Evolutionary conservation across 2,888 invertebrate species (phyloP).

Genomic region (Sicus ferrugineus): DNA sequence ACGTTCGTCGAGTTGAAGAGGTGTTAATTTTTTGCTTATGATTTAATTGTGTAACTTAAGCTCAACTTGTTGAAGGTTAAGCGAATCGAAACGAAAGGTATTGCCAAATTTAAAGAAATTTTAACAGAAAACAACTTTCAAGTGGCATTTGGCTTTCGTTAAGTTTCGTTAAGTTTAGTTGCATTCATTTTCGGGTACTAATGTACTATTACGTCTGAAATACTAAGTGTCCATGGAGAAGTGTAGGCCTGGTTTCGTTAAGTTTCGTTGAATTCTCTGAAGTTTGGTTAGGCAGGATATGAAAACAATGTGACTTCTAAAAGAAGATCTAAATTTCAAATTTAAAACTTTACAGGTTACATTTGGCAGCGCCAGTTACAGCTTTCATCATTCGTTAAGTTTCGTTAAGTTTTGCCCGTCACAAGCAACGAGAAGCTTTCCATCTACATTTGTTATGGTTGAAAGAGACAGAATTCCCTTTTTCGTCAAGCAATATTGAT

Average conservation of each 20-base stretch:
- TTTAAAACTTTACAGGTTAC: background rate
- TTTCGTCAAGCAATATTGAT: too few species aligned
- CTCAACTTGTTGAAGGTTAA: background rate
- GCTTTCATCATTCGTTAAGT: background rate
- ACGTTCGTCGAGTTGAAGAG: conserved; percentile 4
- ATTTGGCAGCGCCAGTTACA: background rate
- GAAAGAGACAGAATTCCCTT: too few species aligned
- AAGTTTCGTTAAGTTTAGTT: too few species aligned
- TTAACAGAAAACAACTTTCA: background rate
- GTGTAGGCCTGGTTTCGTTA: too few species aligned
- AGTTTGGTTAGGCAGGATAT: too few species aligned
- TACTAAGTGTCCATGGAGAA: too few species aligned
- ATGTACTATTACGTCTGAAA: too few species aligned
- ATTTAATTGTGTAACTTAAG: background rate
- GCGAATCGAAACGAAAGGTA: background rate
- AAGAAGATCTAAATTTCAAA: background rate
- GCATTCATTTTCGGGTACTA: background rate
- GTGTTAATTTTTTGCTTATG: conserved; percentile 23
- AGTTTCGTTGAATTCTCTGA: background rate
- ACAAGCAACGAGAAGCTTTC: too few species aligned
- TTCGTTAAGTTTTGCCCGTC: too few species aligned
- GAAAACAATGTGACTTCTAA: background rate
- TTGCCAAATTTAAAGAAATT: background rate
- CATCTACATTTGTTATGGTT: too few species aligned
- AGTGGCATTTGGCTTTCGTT: too few species aligned